A percentile compares a stretch with the other conserved stretches of the same genome.
These are phyloP conservation scores for Pachycephala philippinensis DNA, from an alignment of 2,113 vertebrate species.

Conservation along the genomic window DNA sequence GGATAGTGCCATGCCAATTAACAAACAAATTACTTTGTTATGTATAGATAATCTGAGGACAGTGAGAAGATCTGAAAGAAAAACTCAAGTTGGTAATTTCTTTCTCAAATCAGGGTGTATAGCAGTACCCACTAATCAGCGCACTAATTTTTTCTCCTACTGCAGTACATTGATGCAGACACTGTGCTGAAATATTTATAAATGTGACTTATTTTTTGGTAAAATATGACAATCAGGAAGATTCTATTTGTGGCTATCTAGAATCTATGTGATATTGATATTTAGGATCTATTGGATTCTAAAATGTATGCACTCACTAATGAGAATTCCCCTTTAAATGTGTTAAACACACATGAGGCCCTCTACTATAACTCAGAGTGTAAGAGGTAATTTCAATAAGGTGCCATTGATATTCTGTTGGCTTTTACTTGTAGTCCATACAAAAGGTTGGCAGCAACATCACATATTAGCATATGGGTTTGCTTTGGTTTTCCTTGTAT, in stretches of 20 bases:
- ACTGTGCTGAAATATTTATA: neutral
- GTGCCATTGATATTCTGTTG: neutral
- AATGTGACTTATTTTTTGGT: neutral
- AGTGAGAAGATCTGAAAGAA: neutral
- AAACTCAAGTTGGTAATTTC: neutral
- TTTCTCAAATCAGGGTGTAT: neutral
- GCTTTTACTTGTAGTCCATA: neutral
- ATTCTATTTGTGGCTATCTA: neutral
- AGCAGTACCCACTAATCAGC: neutral
- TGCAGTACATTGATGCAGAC: neutral
- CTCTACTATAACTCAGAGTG: neutral
- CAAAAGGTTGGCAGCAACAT: neutral
- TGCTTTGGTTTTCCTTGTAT: neutral
- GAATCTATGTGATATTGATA: neutral
- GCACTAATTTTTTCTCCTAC: neutral
- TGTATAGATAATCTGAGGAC: neutral
- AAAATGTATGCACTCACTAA: neutral
- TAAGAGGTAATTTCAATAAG: neutral
- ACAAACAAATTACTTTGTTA: neutral
- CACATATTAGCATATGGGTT: neutral
- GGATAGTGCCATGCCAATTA: conserved; percentile 10
- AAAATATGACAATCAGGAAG: neutral
- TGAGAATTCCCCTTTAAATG: neutral
- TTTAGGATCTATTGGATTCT: neutral
- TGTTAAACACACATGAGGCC: neutral